Percentiles rank a stretch among this genome's conserved stretches.
These are phyloP conservation scores for Rhabdomys dilectus DNA, from an alignment of 2,113 vertebrate genomes.

Conservation along the genomic window DNA sequence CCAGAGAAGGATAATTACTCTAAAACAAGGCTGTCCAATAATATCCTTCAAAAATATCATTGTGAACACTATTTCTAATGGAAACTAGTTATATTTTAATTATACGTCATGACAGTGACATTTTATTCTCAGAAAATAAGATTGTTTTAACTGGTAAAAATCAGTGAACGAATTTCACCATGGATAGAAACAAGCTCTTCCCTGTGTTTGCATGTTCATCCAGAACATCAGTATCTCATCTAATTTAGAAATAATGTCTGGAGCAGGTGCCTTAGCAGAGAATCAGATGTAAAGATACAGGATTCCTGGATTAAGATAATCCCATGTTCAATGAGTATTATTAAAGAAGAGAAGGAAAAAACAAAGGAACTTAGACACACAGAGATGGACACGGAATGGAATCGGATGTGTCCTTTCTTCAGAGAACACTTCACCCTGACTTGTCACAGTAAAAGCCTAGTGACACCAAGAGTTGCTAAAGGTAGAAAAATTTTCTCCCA, in stretches of 20 bases:
- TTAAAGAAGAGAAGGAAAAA: neutral
- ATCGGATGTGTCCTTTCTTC: neutral
- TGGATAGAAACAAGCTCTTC: neutral
- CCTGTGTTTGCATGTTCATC: accelerated
- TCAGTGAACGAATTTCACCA: neutral
- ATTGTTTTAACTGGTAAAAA: neutral
- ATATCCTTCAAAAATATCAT: neutral
- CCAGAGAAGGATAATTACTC: neutral
- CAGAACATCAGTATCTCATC: neutral
- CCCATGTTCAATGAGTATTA: neutral
- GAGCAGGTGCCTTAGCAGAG: neutral
- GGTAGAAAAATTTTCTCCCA: neutral
- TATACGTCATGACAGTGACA: neutral
- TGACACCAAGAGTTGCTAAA: neutral
- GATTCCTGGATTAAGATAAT: neutral
- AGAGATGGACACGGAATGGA: neutral
- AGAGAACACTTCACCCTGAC: too few relatives aligned
- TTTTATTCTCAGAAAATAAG: neutral
- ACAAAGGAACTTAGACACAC: neutral
- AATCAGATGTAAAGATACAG: neutral
- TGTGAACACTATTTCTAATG: neutral
- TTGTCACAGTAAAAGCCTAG: too few relatives aligned
- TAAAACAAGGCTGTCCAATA: neutral
- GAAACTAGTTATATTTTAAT: neutral
- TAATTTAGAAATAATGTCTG: neutral